Percentiles rank a stretch among this genome's conserved stretches.
Conservation (phyloP, 2,797 vertebrate species). For the Carcharodon carcharias region DNA sequence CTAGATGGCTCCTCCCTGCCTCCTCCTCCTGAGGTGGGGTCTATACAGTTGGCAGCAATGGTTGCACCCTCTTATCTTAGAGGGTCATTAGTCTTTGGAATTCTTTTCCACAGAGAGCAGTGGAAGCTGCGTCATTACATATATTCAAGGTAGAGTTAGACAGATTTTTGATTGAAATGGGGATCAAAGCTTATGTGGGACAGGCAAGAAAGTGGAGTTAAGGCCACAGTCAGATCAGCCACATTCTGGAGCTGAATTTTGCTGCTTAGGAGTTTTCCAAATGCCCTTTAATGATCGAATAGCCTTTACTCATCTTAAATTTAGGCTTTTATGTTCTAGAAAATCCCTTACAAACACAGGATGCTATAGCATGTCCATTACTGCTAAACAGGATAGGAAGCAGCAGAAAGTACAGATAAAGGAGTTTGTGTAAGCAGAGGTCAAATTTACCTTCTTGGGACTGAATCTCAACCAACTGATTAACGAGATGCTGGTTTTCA, state of each 20-base stretch:
- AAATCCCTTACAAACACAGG: neutral
- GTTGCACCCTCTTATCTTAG: no score
- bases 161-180: no score
- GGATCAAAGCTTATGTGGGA: no score
- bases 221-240: no score
- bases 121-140: no score
- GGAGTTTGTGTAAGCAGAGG: neutral
- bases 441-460: conserved; percentile 68
- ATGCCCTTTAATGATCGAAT: neutral
- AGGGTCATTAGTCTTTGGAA: no score
- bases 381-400: neutral
- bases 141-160: no score
- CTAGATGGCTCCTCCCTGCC: no score
- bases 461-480: conserved; percentile 60
- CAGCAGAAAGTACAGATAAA: neutral
- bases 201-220: no score
- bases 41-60: no score
- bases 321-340: neutral
- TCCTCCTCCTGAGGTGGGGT: no score
- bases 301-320: neutral
- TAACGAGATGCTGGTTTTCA: conserved; percentile 66
- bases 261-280: neutral
- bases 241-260: neutral
- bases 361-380: neutral
- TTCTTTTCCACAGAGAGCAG: no score